Conservation (phyloP, 2,888 invertebrate species). For the Spicauda simplicius region DNA sequence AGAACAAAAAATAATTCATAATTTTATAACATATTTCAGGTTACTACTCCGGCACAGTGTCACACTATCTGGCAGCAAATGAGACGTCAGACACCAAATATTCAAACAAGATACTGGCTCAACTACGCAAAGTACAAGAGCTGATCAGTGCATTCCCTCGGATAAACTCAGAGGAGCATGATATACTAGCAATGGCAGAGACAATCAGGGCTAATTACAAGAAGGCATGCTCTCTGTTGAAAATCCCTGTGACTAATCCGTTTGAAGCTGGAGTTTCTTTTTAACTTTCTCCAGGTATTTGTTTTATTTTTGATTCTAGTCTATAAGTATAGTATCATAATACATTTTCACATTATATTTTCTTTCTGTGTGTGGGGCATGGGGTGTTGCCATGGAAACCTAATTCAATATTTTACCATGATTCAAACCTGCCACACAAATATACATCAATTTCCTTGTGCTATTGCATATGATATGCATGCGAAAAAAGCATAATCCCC, state of each 20-base stretch:
- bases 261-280: constrained; percentile 86
- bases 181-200: constrained; percentile 86
- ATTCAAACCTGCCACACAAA: too few relatives aligned
- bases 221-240: constrained; percentile 88
- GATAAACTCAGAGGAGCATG: constrained; percentile 86
- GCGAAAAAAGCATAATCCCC: too few relatives aligned
- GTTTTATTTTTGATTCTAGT: not conserved
- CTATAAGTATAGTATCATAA: too few relatives aligned
- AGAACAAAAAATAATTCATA: not conserved
- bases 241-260: constrained; percentile 83
- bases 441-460: too few relatives aligned
- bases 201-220: constrained; percentile 88
- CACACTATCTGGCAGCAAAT: constrained; percentile 71
- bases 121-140: constrained; percentile 83
- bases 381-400: too few relatives aligned
- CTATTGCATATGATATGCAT: too few relatives aligned
- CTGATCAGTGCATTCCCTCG: constrained; percentile 87
- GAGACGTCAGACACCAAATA: constrained; percentile 58
- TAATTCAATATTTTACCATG: too few relatives aligned
- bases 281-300: constrained; percentile 52
- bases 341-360: too few relatives aligned
- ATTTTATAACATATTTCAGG: constrained; percentile 74
- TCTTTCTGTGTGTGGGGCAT: too few relatives aligned
- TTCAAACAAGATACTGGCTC: constrained; percentile 81
- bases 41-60: constrained; percentile 87